Evolutionary conservation across 2,888 invertebrate species (phyloP).

Genomic region (Chrysolina americana): DNA sequence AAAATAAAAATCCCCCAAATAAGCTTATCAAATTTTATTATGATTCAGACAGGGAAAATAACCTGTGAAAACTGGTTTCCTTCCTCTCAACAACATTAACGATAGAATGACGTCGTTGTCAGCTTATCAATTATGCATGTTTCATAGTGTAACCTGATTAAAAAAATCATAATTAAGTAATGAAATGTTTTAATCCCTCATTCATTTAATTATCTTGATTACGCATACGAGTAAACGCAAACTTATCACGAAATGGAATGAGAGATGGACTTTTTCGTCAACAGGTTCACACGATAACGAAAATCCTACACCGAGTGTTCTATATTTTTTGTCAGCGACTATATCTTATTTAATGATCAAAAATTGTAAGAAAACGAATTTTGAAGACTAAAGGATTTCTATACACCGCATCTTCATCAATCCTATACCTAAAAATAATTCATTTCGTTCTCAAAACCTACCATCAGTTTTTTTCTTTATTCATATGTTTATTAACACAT

Average conservation of each 20-base stretch:
- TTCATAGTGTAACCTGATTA: background rate
- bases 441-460: too few species aligned
- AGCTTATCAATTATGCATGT: constrained; percentile 6
- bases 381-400: too few species aligned
- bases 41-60: background rate
- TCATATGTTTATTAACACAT: too few species aligned
- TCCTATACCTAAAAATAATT: too few species aligned
- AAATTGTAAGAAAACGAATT: too few species aligned
- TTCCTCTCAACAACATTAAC: background rate
- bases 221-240: background rate
- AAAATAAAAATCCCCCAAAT: background rate
- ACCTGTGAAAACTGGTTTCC: background rate
- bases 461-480: too few species aligned
- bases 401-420: too few species aligned
- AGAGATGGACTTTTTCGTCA: background rate
- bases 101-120: background rate
- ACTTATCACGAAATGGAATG: background rate
- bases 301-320: too few species aligned
- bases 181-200: constrained; percentile 4
- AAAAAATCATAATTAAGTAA: constrained; percentile 7
- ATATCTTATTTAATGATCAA: too few species aligned
- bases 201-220: constrained; percentile 17
- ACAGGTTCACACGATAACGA: background rate
- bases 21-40: background rate
- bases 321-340: too few species aligned